Evolutionary conservation across 2,797 vertebrate species (phyloP).

Genomic region (Enteromius radiatus): DNA sequence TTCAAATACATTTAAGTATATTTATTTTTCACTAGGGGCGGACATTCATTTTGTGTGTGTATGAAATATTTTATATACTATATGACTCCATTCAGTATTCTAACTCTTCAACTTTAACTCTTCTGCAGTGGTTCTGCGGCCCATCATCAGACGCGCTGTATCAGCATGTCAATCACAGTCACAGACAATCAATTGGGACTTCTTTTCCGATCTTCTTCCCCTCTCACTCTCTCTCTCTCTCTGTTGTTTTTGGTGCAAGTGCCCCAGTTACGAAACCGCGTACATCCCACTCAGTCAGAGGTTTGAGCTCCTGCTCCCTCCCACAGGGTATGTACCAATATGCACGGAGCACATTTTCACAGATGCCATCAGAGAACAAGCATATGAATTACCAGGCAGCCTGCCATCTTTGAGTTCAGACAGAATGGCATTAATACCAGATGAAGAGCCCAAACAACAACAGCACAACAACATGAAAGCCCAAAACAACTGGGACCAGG

Average conservation of each 20-base stretch:
- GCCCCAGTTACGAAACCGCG: constrained; percentile 86
- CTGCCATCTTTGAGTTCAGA: constrained; percentile 87
- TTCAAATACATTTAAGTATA: no score
- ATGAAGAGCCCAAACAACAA: constrained; percentile 86
- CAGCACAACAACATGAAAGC: constrained; percentile 89
- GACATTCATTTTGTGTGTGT: background rate
- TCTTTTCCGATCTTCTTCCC: constrained; percentile 42
- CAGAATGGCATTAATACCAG: constrained; percentile 88
- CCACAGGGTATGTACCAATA: constrained; percentile 87
- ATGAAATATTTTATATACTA: background rate
- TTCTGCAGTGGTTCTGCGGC: background rate
- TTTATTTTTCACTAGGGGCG: no score
- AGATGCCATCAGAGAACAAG: constrained; percentile 89
- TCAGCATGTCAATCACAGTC: constrained; percentile 21
- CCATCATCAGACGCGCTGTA: background rate
- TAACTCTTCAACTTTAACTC: background rate
- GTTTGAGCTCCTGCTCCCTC: constrained; percentile 79
- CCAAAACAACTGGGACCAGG: constrained; percentile 84
- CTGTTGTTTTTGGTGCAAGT: constrained; percentile 75
- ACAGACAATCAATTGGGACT: constrained; percentile 74
- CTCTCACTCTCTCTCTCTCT: constrained; percentile 51
- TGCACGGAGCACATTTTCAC: constrained; percentile 84
- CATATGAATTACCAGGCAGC: constrained; percentile 87
- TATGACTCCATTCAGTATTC: background rate
- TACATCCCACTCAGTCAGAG: constrained; percentile 82